Evolutionary conservation across 1,140 invertebrate genomes (phyloP).

Genomic region (Yoshiicerus persimilis): DNA sequence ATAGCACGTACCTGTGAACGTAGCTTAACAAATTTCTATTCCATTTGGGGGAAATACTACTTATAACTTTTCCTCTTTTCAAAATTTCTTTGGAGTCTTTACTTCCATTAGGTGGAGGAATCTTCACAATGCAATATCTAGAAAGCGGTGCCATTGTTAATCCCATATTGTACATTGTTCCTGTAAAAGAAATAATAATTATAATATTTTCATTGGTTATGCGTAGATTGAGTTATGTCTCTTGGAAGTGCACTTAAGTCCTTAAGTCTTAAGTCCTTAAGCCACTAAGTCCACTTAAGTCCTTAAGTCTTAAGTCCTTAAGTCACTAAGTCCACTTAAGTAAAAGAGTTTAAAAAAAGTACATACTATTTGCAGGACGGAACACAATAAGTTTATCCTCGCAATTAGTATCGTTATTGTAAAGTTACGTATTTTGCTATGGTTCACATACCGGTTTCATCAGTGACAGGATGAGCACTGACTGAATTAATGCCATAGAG

Average conservation of each 20-base stretch:
- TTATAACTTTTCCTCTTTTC: slow-evolving; percentile 32
- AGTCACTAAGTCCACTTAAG: no score
- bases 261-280: no score
- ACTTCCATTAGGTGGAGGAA: slow-evolving; percentile 39
- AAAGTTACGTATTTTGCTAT: no score
- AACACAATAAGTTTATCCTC: no score
- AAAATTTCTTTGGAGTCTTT: slow-evolving; percentile 26
- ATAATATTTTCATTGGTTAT: no score
- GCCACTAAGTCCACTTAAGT: no score
- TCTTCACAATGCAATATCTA: slow-evolving; percentile 51
- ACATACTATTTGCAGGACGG: no score
- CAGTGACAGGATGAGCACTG: slow-evolving; percentile 55
- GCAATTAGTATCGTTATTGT: no score
- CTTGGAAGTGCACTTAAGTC: no score
- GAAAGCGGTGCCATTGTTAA: slow-evolving; percentile 45
- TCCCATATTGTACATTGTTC: slow-evolving; percentile 55
- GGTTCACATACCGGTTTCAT: slow-evolving; percentile 44
- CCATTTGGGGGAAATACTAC: slow-evolving; percentile 28
- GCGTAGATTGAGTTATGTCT: no score
- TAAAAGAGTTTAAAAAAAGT: no score
- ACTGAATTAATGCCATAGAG: slow-evolving; percentile 52
- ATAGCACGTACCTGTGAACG: slow-evolving; percentile 56
- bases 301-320: no score
- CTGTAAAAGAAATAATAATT: slow-evolving; percentile 31
- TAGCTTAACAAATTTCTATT: slow-evolving; percentile 35